Evolutionary conservation across 2,113 vertebrate species (phyloP).

Genomic region (Trochalopteron elliotii): DNA sequence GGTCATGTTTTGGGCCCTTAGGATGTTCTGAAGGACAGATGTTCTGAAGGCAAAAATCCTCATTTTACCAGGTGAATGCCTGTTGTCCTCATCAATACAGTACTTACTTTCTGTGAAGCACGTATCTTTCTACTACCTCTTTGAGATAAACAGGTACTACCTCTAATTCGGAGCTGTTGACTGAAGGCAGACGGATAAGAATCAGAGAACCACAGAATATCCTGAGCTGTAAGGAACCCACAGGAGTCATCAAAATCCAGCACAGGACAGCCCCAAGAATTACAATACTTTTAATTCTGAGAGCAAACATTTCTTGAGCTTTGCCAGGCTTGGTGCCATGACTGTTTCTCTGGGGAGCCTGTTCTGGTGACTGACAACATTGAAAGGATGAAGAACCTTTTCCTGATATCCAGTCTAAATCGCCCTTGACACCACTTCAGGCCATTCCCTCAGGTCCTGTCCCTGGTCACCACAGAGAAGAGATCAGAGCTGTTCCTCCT

Average conservation of each 20-base stretch:
- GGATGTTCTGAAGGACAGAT: not conserved
- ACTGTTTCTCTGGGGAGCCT: not conserved
- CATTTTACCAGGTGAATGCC: not conserved
- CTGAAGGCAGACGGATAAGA: not conserved
- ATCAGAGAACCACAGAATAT: not conserved
- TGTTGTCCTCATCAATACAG: not conserved
- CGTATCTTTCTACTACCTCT: not conserved
- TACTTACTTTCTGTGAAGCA: not conserved
- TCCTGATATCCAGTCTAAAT: not conserved
- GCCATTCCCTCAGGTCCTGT: not conserved
- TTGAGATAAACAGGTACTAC: not conserved
- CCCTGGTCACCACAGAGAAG: not conserved
- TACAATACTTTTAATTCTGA: not conserved
- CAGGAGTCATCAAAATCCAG: not conserved
- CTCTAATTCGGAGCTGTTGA: not conserved
- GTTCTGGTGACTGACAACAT: not conserved
- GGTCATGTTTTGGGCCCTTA: not conserved
- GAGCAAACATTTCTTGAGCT: not conserved
- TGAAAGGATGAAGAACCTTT: not conserved
- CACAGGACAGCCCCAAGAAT: not conserved
- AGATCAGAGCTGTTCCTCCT: not conserved
- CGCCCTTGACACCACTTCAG: not conserved
- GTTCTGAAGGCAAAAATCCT: not conserved
- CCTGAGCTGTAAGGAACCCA: not conserved
- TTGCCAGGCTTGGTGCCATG: not conserved